Conservation (phyloP, 2,797 vertebrate species). For the Gadopsis bispinosus region DNA sequence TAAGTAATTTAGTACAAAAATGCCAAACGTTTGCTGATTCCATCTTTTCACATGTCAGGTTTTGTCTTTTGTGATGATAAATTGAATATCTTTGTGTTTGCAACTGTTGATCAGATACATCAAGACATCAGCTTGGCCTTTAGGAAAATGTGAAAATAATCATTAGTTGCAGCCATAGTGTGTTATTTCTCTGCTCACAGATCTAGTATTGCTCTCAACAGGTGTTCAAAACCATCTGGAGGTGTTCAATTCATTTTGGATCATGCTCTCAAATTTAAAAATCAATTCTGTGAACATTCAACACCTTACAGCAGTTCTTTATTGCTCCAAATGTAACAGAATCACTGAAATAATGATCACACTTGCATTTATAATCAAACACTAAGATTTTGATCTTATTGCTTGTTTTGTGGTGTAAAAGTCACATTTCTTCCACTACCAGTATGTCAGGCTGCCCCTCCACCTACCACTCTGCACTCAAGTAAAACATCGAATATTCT, state of each 20-base stretch:
- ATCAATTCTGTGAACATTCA: neutral
- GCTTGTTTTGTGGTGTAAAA: neutral
- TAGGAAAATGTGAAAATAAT: too few relatives aligned
- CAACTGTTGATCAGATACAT: neutral
- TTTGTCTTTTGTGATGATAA: neutral
- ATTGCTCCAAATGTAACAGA: neutral
- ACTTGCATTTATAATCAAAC: slow-evolving; percentile 12
- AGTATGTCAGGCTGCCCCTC: neutral
- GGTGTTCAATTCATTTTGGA: neutral
- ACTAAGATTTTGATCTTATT: neutral
- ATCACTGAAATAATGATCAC: neutral
- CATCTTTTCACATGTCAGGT: neutral
- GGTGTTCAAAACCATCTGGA: neutral
- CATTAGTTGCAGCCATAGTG: neutral
- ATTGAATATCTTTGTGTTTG: neutral
- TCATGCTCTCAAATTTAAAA: neutral
- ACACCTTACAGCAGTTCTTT: neutral
- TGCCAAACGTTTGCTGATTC: neutral
- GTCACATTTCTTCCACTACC: neutral
- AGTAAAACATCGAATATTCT: neutral
- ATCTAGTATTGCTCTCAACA: neutral
- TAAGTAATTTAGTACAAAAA: neutral
- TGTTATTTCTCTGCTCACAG: neutral
- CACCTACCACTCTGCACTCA: neutral
- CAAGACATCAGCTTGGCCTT: neutral